These are phyloP conservation scores for Cyaniris semiargus DNA, from an alignment of 2,888 invertebrate species.

Conservation along the genomic window DNA sequence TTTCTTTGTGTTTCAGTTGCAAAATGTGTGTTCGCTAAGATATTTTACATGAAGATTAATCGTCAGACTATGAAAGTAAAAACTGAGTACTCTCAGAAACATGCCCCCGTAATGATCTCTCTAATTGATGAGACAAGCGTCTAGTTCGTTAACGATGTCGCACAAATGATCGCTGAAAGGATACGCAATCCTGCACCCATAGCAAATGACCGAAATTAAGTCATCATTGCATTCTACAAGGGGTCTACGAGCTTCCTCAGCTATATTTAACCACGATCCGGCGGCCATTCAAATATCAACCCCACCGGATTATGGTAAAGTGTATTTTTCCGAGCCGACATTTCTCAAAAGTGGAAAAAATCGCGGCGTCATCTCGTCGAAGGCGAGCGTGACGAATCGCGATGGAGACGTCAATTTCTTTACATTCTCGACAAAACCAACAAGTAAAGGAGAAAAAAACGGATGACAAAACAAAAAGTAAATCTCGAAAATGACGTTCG, in stretches of 20 bases:
- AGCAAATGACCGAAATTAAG: slow-evolving; percentile 70
- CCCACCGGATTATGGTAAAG: neutral
- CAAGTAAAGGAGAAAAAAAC: slow-evolving; percentile 64
- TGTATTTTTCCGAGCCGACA: neutral
- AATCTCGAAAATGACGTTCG: slow-evolving; percentile 47
- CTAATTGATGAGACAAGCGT: slow-evolving; percentile 41
- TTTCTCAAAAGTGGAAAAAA: slow-evolving; percentile 48
- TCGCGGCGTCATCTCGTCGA: slow-evolving; percentile 69
- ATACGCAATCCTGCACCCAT: slow-evolving; percentile 51
- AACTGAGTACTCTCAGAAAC: slow-evolving; percentile 33
- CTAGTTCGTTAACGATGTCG: slow-evolving; percentile 42
- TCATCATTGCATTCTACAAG: slow-evolving; percentile 67
- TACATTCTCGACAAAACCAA: slow-evolving; percentile 74
- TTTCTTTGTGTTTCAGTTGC: neutral
- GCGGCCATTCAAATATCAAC: slow-evolving; percentile 27
- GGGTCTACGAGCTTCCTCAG: slow-evolving; percentile 55
- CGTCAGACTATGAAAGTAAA: slow-evolving; percentile 29
- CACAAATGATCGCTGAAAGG: slow-evolving; percentile 39
- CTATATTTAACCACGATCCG: slow-evolving; percentile 47
- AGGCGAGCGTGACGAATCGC: slow-evolving; percentile 70
- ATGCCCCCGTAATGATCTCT: slow-evolving; percentile 26
- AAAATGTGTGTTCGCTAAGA: neutral
- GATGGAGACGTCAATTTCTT: slow-evolving; percentile 73
- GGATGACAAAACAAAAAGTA: slow-evolving; percentile 47
- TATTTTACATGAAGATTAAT: slow-evolving; percentile 1